Base-by-base conservation (phyloP, 2,113 vertebrate species). In the Pachycephala philippinensis region DNA sequence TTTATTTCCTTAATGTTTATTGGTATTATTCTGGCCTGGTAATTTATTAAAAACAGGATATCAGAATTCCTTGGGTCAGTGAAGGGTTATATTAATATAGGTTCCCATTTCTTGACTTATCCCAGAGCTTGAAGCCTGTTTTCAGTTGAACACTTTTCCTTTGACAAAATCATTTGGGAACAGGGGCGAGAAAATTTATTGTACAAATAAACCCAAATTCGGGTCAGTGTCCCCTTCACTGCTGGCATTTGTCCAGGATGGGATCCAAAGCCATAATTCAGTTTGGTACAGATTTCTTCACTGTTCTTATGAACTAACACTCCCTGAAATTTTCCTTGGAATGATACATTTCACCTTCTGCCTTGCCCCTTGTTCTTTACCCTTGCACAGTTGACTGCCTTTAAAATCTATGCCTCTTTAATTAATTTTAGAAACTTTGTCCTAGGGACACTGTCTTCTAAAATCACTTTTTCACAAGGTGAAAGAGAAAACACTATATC, bases 361-460 rank as follows among this genome's bases (percentile, higher is more conserved):
- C 79, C 70, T 79, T 82, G 40, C 37, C 61, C 78, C 35, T 94
- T 94, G 61, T 91, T 69, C 57, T 92, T 87, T 93, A 64, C 77
- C 70, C 57, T 93, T 65, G 40, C 81, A 91, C 75, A 66, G 37
- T 16, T 96, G 80, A 61, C 80, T 94, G 77, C 74, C 54, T 91
- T 91, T 92, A 89, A 94, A 95, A 92, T 85, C 81, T 56, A 4
- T 63, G 61, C 31, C 35, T 77, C 63, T 93, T 83, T 87, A 89
- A 93, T 66, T 89, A 53, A 79, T 93, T 91, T 94, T 76, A 66
- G 81, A 87, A 93, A 84, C n/a, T 71, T 85, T 91, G 57, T 91
- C 63, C 44, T 64, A 20, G 64, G 47, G 72, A 87, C 37, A 52
- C 15, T 63, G 59, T 21, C 66, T 69, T 69, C 30, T 37, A 84